phyloP scores from a whole-genome alignment of 1,140 invertebrate genomes.

The Subanguina moxae region DNA sequence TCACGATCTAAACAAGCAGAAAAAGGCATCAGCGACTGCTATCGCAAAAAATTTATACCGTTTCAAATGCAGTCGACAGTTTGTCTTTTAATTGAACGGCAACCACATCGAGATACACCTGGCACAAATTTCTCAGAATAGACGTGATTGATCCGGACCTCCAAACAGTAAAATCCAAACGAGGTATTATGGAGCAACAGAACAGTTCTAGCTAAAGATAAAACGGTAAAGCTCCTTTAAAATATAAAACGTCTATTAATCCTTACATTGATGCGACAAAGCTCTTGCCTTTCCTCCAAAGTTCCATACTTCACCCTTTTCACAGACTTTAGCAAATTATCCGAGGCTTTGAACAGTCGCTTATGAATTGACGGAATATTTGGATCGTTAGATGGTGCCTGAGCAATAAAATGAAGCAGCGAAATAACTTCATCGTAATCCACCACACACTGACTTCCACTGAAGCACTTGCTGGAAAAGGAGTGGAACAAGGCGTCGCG shows the following conservation, averaged over 20 bases:
- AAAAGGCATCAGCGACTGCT: too few species aligned
- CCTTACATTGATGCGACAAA: not conserved
- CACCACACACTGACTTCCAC: not conserved
- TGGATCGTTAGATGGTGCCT: not conserved
- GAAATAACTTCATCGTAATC: not conserved
- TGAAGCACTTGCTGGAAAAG: not conserved
- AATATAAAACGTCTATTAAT: not conserved
- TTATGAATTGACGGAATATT: not conserved
- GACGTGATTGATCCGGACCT: not conserved
- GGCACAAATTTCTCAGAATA: not conserved
- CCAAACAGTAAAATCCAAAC: slow-evolving; percentile 1
- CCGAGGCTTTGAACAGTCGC: not conserved
- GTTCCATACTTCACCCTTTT: not conserved
- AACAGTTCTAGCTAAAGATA: not conserved
- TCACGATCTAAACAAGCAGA: too few species aligned
- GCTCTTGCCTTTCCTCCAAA: not conserved
- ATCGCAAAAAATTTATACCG: too few species aligned
- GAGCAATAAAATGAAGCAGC: not conserved
- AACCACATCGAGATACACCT: not conserved
- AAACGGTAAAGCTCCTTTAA: not conserved
- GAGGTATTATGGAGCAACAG: not conserved
- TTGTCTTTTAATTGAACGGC: too few species aligned
- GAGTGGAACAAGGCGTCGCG: not conserved
- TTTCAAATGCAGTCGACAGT: too few species aligned
- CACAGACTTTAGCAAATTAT: not conserved